phyloP scores from a whole-genome alignment of 1,140 invertebrate species.

The Drosophila saltans region DNA sequence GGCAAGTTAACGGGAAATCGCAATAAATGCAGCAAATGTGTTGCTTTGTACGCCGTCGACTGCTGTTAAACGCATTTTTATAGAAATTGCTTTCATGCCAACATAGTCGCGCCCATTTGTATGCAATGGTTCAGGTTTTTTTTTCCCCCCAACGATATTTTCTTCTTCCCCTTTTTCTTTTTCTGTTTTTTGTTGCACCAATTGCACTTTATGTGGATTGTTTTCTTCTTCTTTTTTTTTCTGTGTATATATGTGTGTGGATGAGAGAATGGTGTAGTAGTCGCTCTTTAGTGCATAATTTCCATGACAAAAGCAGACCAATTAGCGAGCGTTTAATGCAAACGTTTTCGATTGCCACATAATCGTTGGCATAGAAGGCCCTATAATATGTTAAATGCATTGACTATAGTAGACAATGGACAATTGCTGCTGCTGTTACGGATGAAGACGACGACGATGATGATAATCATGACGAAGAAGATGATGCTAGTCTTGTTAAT shows the following conservation, averaged over 20 bases:
- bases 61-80: slow-evolving; percentile 77
- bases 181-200: slow-evolving; percentile 39
- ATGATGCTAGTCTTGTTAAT: neutral
- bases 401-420: slow-evolving; percentile 42
- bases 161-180: slow-evolving; percentile 31
- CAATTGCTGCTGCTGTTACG: slow-evolving; percentile 11
- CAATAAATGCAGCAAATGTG: slow-evolving; percentile 81
- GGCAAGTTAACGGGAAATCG: slow-evolving; percentile 77
- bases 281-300: slow-evolving; percentile 54
- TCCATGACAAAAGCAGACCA: slow-evolving; percentile 75
- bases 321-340: slow-evolving; percentile 74
- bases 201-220: slow-evolving; percentile 63
- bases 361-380: slow-evolving; percentile 57
- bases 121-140: slow-evolving; percentile 42
- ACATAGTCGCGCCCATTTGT: slow-evolving; percentile 60
- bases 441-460: neutral
- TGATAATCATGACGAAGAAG: neutral
- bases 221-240: slow-evolving; percentile 32
- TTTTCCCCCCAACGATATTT: slow-evolving; percentile 1
- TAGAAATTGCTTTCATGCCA: slow-evolving; percentile 74
- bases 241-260: slow-evolving; percentile 8
- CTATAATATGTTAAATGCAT: slow-evolving; percentile 57
- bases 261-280: slow-evolving; percentile 17
- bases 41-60: slow-evolving; percentile 66
- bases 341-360: slow-evolving; percentile 63